Evolutionary conservation across 1,140 invertebrate species (phyloP).

Genomic region (Sinella curviseta): DNA sequence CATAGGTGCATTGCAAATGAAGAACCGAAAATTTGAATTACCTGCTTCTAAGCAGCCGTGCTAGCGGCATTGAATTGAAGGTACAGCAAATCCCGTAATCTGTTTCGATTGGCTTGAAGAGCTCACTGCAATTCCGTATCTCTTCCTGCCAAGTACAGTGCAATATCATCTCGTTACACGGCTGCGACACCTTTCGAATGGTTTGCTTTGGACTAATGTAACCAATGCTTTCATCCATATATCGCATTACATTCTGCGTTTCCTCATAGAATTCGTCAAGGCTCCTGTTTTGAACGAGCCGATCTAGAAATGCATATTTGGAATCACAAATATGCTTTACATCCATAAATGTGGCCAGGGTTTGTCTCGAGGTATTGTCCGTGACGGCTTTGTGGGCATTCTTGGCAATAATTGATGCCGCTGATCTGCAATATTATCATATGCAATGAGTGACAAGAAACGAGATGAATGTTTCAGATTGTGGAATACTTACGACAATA

Average conservation of each 20-base stretch:
- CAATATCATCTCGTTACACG: not conserved
- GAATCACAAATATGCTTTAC: not conserved
- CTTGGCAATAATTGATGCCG: too few relatives aligned
- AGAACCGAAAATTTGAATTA: too few relatives aligned
- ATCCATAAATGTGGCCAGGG: not conserved
- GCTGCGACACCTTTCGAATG: not conserved
- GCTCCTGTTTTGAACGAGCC: too few relatives aligned
- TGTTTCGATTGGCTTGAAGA: slow-evolving; percentile 66
- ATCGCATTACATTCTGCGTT: not conserved
- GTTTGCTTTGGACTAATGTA: not conserved
- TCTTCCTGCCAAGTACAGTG: not conserved
- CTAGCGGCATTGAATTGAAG: slow-evolving; percentile 64
- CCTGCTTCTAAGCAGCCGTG: slow-evolving; percentile 30
- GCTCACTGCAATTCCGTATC: not conserved
- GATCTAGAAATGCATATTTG: not conserved
- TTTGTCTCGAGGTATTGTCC: too few relatives aligned
- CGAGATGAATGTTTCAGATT: not conserved
- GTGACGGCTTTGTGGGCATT: too few relatives aligned
- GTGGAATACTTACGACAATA: not conserved
- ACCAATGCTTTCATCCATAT: not conserved
- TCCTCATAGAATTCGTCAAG: too few relatives aligned
- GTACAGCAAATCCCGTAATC: slow-evolving; percentile 81
- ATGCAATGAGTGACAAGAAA: too few relatives aligned
- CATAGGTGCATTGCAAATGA: too few relatives aligned
- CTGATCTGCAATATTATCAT: too few relatives aligned